Evolutionary conservation across 2,888 invertebrate species (phyloP), one percentile per base, ranked within the genome.

Genomic region (Barypeithes pellucidus): DNA sequence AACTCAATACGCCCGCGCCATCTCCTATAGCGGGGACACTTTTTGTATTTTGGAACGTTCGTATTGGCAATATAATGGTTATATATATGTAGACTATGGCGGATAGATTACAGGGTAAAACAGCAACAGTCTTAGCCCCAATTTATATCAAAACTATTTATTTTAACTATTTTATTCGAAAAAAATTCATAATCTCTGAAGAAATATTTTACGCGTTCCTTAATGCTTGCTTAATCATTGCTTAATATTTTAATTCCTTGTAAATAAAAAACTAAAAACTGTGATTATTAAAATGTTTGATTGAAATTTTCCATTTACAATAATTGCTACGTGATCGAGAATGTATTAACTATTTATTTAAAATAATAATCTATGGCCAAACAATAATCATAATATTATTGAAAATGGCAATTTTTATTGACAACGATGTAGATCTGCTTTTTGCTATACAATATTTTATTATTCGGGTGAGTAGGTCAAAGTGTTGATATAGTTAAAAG

Each of bases 301-400:
- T n/a, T 1, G 0, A 50, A 50, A 50, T 22, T 50, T 50, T 50
- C 50, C 50, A 20, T 50, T n/a, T 11, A 24, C 1, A 50, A n/a
- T n/a, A n/a, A n/a, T 24, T 50, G 20, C 22, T 50, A n/a, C 50
- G 50, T 50, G 24, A 24, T 50, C 22, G 22, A n/a, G n/a, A 50
- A 22, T 22, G 16, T 24, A 50, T 50, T 50, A 50, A 50, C 50
- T 50, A 50, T 50, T 50, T 50, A 50, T 50, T 22, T 50, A 50
- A 22, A 50, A 20, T 47, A 47, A 50, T 22, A n/a, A n/a, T 50
- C 9, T 50, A 50, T 50, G 24, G n/a, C 3, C 24, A 22, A 50
- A 50, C 20, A 16, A 50, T 50, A 50, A 50, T 24, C 50, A 50
- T 50, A 22, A 1, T 50, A 50, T 50, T 50, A 50, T 22, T 50